A percentile compares a stretch with the other conserved stretches of the same genome.
These are phyloP conservation scores for Heterodera schachtii DNA, from an alignment of 1,140 invertebrate species.

Conservation along the genomic window DNA sequence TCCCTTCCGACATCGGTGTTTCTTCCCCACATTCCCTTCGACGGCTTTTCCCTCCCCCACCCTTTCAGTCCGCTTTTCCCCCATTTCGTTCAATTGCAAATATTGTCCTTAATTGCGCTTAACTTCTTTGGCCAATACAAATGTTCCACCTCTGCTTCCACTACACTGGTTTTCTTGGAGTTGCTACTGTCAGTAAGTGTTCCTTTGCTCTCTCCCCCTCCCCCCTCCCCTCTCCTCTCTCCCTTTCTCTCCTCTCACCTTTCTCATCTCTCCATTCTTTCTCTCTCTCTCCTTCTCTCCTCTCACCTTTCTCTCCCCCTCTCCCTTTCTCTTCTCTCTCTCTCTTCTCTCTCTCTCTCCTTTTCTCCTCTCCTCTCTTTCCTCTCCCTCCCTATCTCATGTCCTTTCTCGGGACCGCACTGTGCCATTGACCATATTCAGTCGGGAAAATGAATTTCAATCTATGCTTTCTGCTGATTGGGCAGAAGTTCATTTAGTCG, in stretches of 20 bases:
- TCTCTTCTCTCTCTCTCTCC: neutral
- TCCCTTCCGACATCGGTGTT: neutral
- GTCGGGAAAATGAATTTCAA: no score
- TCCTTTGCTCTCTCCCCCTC: neutral
- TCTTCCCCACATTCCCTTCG: no score
- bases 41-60: no score
- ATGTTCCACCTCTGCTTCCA: constrained; percentile 57
- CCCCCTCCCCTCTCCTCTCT: no score
- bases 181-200: constrained; percentile 56
- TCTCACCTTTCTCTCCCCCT: neutral
- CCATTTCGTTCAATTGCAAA: neutral
- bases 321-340: neutral
- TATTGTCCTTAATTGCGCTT: neutral
- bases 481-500: no score
- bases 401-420: no score
- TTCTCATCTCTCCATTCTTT: neutral
- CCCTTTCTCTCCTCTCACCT: neutral
- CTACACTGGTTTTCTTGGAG: constrained; percentile 54
- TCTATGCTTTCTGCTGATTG: no score
- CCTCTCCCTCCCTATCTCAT: no score
- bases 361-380: no score
- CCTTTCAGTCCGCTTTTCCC: neutral
- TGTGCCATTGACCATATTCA: no score
- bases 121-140: neutral
- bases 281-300: no score